Base-by-base conservation (phyloP, 2,113 vertebrate species). In the Acrocephalus kingi region DNA sequence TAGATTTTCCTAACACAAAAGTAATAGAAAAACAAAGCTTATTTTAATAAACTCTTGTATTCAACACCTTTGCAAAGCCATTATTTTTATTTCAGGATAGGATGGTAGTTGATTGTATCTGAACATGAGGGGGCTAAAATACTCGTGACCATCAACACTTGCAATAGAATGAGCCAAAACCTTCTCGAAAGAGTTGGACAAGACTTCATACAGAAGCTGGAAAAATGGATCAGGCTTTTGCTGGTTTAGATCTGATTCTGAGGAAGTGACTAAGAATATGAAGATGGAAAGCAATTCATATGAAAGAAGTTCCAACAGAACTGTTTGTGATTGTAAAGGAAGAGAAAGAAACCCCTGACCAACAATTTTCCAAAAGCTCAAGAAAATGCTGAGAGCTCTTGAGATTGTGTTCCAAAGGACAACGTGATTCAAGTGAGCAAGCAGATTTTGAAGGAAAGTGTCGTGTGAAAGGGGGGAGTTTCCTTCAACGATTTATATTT, bases 301-400 rank as follows among this genome's bases (percentile, higher is more conserved):
- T 27, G 24, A 76, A 72, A 68, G 54, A 11, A 68, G 20, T 45
- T 87, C 30, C 35, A 76, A 39, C 7, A n/a, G 10, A 93, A 68
- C 11, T n/a, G 20, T 30, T 63, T 75, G 5, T 25, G 39, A 46
- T 3, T 28, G 28, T 21, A 75, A 56, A 54, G 0, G 2, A 78
- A 15, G 51, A 82, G 41, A 35, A 74, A 49, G 35, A 54, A 82
- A 31, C 8, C 22, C 9, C 3, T 2, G 11, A 78, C 75, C 7
- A 19, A 10, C 6, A 71, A 33, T 33, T 63, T 89, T 71, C 14
- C 11, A 80, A 67, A 79, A 30, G 8, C 6, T 24, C 43, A 58
- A 61, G 71, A 21, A 74, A 66, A 54, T 0, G 0, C 4, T 35
- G 28, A 71, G 37, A 66, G 6, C 6, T 85, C 15, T n/a, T 48